phyloP scores from a whole-genome alignment of 1,140 invertebrate species.

The Heliconius nattereri region DNA sequence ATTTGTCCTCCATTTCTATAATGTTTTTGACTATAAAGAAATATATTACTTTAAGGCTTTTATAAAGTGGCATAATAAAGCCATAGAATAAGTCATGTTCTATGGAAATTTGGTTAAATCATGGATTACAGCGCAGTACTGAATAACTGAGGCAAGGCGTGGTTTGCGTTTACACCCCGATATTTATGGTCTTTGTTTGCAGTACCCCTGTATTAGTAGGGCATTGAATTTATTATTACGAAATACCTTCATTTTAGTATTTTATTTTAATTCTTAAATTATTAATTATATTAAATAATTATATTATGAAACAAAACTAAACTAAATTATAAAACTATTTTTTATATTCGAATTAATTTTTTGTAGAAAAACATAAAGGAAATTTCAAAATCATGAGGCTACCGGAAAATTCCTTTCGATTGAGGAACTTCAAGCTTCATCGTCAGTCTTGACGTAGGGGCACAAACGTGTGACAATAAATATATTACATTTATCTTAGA shows the following conservation, averaged over 20 bases:
- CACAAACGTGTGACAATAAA: no score
- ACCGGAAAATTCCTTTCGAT: no score
- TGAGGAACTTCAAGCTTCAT: no score
- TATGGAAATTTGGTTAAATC: slow-evolving; percentile 8
- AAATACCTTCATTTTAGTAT: neutral
- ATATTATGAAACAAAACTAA: no score
- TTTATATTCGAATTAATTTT: no score
- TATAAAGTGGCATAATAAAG: neutral
- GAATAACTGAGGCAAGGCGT: slow-evolving; percentile 13
- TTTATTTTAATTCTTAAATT: neutral
- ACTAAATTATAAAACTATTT: no score
- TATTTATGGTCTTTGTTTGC: slow-evolving; percentile 38
- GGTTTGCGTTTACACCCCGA: slow-evolving; percentile 30
- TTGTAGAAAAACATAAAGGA: no score
- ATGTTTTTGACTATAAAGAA: neutral
- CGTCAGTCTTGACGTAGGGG: no score
- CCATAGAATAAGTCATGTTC: neutral
- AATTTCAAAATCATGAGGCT: no score
- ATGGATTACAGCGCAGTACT: slow-evolving; percentile 3
- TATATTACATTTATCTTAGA: no score
- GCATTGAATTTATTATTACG: slow-evolving; percentile 24
- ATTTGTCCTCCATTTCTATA: neutral
- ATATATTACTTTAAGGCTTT: neutral
- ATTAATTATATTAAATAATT: neutral
- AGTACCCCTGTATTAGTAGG: slow-evolving; percentile 22